Evolutionary conservation across 2,888 invertebrate species (phyloP).

Genomic region (Ischnus inquisitorius): DNA sequence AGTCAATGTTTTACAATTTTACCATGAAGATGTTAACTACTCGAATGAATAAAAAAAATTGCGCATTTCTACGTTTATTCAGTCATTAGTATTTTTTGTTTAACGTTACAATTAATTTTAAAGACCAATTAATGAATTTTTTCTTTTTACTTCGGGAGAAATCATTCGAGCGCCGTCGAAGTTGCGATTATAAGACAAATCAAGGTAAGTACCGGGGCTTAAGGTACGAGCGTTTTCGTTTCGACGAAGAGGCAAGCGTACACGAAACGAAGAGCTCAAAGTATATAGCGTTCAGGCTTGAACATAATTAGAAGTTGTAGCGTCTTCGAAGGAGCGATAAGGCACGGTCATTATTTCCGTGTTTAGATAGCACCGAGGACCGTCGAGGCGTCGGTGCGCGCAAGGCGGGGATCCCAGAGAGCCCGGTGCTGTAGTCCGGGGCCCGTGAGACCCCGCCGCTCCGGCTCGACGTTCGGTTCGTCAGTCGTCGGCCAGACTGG

Average conservation of each 20-base stretch:
- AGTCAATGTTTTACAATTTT: not conserved
- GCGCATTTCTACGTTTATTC: not conserved
- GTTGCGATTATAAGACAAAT: not conserved
- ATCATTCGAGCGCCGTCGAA: not conserved
- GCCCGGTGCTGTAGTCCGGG: not conserved
- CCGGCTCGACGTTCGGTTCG: conserved; percentile 32
- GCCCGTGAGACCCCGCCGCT: conserved; percentile 36
- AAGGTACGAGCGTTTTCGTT: conserved; percentile 10
- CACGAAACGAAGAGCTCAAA: not conserved
- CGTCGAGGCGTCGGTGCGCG: conserved; percentile 62
- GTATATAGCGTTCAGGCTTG: conserved; percentile 65
- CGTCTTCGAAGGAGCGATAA: conserved; percentile 80
- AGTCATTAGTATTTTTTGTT: not conserved
- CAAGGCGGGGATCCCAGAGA: conserved; percentile 45
- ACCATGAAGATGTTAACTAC: not conserved
- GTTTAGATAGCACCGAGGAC: conserved; percentile 82
- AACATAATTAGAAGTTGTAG: conserved; percentile 84
- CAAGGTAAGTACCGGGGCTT: not conserved
- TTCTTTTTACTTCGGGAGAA: not conserved
- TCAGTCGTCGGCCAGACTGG: conserved; percentile 54
- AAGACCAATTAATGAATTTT: not conserved
- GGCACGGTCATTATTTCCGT: conserved; percentile 83
- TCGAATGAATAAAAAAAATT: not conserved
- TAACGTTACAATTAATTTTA: not conserved
- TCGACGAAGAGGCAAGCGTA: not conserved